phyloP scores from a whole-genome alignment of 2,113 vertebrate species.

The Jaculus jaculus region DNA sequence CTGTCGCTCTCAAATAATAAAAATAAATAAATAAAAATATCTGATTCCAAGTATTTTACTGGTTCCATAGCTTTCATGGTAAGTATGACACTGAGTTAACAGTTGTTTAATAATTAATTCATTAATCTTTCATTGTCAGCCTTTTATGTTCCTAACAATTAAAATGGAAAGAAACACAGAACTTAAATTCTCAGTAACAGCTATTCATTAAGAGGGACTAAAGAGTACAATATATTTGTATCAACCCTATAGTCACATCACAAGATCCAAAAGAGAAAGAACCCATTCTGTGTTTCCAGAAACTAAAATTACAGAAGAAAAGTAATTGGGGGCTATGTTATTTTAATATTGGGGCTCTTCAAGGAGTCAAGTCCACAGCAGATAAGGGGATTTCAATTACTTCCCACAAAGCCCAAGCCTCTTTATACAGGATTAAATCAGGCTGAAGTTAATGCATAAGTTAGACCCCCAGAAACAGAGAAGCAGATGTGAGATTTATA shows the following conservation, averaged over 20 bases:
- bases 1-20: no score
- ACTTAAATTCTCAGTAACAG: conserved; percentile 29
- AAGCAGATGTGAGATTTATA: conserved; percentile 2
- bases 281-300: not conserved
- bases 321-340: not conserved
- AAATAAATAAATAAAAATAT: no score
- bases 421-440: conserved; percentile 2
- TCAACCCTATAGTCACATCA: not conserved
- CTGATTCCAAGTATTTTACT: conserved; percentile 37
- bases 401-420: conserved; percentile 7
- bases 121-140: not conserved
- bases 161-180: not conserved
- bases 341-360: not conserved
- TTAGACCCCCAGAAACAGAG: not conserved
- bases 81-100: conserved; percentile 15
- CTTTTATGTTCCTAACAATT: not conserved
- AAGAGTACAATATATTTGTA: not conserved
- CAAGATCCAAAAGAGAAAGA: not conserved
- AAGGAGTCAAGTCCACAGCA: conserved; percentile 23
- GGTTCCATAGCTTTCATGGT: not conserved
- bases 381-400: conserved; percentile 13
- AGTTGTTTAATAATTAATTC: not conserved
- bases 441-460: conserved; percentile 2
- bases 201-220: not conserved
- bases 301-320: conserved; percentile 23